Base-by-base conservation (phyloP, 2,797 vertebrate genomes). In the Lagocephalus sceleratus region DNA sequence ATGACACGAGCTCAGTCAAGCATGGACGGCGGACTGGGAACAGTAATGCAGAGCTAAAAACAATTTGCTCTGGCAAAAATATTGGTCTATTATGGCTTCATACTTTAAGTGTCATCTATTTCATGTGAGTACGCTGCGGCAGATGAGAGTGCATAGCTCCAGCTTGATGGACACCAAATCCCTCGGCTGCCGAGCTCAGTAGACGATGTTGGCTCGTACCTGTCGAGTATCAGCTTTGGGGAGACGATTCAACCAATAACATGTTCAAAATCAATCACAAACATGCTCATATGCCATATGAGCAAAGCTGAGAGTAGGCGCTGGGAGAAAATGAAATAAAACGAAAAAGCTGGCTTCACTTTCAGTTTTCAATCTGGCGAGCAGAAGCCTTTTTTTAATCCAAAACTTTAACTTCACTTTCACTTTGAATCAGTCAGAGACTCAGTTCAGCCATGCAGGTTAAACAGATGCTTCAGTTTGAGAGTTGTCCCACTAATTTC, bases 91-190 rank as follows among this genome's bases (percentile, higher is more conserved):
- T 46, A 61, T 5, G 61, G 47, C 3, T 15, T 25, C 42, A 9
- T 12, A 9, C 17, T 35, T 47, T 14, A 5, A 3, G 23, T 20
- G 48, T 56, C 56, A 32, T 63, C 57, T 11, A 41, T 47, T 65
- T 57, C 54, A 49, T 10, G 25, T 6, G 25, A 70, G 55, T 59
- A 58, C 42, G 14, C 17, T 9, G 42, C 45, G 42, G 60, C 55
- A 69, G 55, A 70, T 52, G 50, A 81, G 66, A 78, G 65, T 39
- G 60, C 26, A 63, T 38, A 16, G 44, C 35, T 15, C 1, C 44
- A 22, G 62, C 21, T 19, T 14, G 58, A 32, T 32, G 53, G 42
- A 20, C 0, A 6, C 7, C 41, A 54, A 54, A 35, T 59, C 68
- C 56, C 59, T 26, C 20, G 1, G 35, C 54, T 44, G 44, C 58